A percentile compares a stretch with the other conserved stretches of the same genome.
Conservation (phyloP, 2,888 invertebrate genomes). For the Glaucopsyche alexis region DNA sequence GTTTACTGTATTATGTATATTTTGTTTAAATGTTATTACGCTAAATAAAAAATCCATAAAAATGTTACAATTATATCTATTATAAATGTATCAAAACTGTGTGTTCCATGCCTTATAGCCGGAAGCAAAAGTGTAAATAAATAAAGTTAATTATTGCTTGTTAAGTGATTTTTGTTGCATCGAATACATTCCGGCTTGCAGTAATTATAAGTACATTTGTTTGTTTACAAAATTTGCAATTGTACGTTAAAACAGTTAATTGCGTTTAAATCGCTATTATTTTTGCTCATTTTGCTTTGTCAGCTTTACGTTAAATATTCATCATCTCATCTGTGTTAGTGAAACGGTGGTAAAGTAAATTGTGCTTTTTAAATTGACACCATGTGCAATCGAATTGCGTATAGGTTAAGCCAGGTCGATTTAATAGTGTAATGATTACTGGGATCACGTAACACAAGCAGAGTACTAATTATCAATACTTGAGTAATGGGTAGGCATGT, state of each 20-base stretch:
- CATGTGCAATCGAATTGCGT: neutral
- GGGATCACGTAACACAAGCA: neutral
- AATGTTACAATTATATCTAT: too few species aligned
- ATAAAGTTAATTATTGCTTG: constrained; percentile 71
- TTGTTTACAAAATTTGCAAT: constrained; percentile 33
- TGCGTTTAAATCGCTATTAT: constrained; percentile 11
- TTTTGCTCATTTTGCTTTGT: constrained; percentile 19
- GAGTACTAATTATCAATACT: constrained; percentile 1
- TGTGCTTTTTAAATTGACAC: neutral
- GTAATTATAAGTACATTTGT: constrained; percentile 30
- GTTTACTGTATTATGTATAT: too few species aligned
- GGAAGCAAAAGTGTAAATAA: constrained; percentile 64
- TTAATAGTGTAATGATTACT: neutral
- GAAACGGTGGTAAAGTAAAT: neutral
- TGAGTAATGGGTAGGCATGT: neutral
- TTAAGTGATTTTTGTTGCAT: constrained; percentile 67
- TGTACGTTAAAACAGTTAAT: constrained; percentile 13
- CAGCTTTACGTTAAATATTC: constrained; percentile 13
- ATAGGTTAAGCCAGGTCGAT: neutral
- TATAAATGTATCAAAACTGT: constrained; percentile 35
- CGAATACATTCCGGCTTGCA: constrained; percentile 33
- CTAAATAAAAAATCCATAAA: too few species aligned
- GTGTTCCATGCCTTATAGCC: constrained; percentile 46
- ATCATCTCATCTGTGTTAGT: neutral
- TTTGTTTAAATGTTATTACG: too few species aligned